Evolutionary conservation across 2,113 vertebrate species (phyloP).

Genomic region (Anas platyrhynchos): DNA sequence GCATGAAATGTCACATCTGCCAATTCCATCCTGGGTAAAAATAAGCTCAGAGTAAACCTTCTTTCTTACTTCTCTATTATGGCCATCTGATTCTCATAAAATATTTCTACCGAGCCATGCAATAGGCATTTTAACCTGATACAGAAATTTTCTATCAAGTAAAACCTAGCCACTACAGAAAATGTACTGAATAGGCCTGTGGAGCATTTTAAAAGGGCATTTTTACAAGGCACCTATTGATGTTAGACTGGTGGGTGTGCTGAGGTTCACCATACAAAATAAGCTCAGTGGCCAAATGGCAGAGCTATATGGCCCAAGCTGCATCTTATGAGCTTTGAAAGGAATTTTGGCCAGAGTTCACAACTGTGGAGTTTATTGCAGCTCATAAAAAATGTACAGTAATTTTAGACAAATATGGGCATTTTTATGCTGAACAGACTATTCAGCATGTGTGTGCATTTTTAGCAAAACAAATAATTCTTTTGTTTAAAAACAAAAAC

Average conservation of each 20-base stretch:
- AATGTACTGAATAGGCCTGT: not conserved
- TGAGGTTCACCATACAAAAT: not conserved
- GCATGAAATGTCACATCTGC: not conserved
- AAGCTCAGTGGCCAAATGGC: constrained; percentile 15
- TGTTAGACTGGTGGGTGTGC: not conserved
- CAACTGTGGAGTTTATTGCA: not conserved
- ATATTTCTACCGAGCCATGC: not conserved
- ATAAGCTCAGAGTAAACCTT: not conserved
- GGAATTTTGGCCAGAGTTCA: constrained; percentile 21
- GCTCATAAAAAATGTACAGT: not conserved
- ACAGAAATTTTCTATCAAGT: not conserved
- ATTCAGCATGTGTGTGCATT: constrained; percentile 53
- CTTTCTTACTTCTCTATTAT: not conserved
- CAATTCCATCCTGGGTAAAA: not conserved
- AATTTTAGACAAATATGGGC: constrained; percentile 38
- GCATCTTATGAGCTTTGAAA: not conserved
- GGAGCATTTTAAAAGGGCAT: not conserved
- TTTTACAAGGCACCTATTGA: constrained; percentile 18
- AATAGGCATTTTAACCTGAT: not conserved
- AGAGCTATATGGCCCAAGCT: not conserved
- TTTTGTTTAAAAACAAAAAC: constrained; percentile 60
- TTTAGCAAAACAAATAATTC: constrained; percentile 63
- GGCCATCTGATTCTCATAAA: not conserved
- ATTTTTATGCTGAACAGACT: constrained; percentile 47
- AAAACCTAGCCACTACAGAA: not conserved